A percentile compares a stretch with the other conserved stretches of the same genome.
Evolutionary conservation across 2,888 invertebrate genomes (phyloP).

Genomic region (Limulus polyphemus): DNA sequence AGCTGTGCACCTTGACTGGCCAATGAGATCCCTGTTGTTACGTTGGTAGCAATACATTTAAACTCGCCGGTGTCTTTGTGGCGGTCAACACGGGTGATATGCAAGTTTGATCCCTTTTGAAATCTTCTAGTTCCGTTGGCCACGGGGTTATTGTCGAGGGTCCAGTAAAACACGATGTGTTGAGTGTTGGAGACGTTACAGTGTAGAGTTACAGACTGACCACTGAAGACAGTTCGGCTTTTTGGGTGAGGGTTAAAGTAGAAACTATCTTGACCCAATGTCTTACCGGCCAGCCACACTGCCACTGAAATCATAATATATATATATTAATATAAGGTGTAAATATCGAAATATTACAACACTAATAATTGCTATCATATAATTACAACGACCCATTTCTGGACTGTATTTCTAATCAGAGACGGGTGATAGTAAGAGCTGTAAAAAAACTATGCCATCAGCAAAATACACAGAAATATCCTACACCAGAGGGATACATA

Average conservation of each 20-base stretch:
- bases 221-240: constrained; percentile 32
- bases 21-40: constrained; percentile 34
- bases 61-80: constrained; percentile 47
- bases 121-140: constrained; percentile 37
- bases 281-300: no score
- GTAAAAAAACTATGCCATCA: no score
- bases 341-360: no score
- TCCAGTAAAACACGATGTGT: constrained; percentile 38
- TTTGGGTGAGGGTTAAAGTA: constrained; percentile 38
- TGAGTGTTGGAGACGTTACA: constrained; percentile 32
- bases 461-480: no score
- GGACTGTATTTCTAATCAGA: no score
- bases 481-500: no score
- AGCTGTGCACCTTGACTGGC: constrained; percentile 26
- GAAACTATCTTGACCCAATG: background rate
- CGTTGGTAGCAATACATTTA: constrained; percentile 46
- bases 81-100: constrained; percentile 46
- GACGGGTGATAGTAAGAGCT: no score
- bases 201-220: constrained; percentile 29
- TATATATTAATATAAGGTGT: no score
- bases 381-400: no score
- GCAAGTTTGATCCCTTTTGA: constrained; percentile 42
- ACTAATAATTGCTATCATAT: no score
- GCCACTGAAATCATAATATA: no score
- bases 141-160: constrained; percentile 34